Percentiles rank a stretch among this genome's conserved stretches.
phyloP scores from a whole-genome alignment of 2,888 invertebrate species.

The Diarsia rubi region DNA sequence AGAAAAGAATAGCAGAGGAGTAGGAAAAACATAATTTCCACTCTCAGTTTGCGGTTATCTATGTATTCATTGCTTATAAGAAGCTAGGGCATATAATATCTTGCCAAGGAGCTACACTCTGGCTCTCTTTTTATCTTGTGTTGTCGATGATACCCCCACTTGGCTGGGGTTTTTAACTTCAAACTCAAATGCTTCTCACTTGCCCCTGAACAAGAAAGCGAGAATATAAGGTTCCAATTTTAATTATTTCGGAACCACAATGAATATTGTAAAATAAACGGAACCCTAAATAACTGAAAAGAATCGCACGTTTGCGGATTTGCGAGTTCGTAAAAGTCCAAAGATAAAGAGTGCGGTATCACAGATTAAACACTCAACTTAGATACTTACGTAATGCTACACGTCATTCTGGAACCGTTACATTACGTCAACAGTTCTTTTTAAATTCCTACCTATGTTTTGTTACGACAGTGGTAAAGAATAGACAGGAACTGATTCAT shows the following conservation, averaged over 20 bases:
- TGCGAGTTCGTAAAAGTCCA: slow-evolving; percentile 36
- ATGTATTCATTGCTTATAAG: neutral
- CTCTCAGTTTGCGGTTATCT: neutral
- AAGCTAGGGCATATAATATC: neutral
- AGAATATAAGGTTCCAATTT: neutral
- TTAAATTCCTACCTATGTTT: slow-evolving; percentile 33
- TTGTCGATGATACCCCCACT: neutral
- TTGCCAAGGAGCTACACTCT: neutral
- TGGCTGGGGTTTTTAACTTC: too few relatives aligned
- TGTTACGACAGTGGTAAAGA: too few relatives aligned
- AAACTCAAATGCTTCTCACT: neutral
- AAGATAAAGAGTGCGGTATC: slow-evolving; percentile 52
- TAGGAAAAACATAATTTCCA: too few relatives aligned
- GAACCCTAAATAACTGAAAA: neutral
- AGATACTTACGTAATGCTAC: slow-evolving; percentile 26
- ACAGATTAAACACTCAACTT: slow-evolving; percentile 41
- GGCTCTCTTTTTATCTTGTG: neutral
- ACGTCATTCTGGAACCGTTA: slow-evolving; percentile 47
- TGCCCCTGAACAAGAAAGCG: neutral
- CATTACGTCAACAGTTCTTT: slow-evolving; percentile 51
- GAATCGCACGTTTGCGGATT: slow-evolving; percentile 13
- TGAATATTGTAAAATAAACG: neutral
- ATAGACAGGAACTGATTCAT: too few relatives aligned
- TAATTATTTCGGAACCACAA: neutral
- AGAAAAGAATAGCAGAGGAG: too few relatives aligned